A percentile compares a stretch with the other conserved stretches of the same genome.
Evolutionary conservation across 2,113 vertebrate species (phyloP).

Genomic region (Periophthalmus modestus): DNA sequence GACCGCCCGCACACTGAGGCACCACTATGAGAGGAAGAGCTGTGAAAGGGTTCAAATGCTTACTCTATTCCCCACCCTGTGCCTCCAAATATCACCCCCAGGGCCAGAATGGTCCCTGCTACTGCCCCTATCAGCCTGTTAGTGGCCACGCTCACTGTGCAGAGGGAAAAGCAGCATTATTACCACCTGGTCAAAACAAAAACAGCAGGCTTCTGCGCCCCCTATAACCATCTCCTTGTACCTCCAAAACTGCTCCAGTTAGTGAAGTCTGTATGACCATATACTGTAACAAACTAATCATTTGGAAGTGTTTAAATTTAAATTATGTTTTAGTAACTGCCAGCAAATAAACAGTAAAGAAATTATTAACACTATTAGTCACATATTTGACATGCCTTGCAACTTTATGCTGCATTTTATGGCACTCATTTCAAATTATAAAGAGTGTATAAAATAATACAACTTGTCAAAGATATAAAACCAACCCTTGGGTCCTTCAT

Average conservation of each 20-base stretch:
- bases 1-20: constrained; percentile 86
- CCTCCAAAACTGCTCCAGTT: constrained; percentile 26
- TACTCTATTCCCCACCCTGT: constrained; percentile 99
- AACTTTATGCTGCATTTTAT: background rate
- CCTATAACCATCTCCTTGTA: constrained; percentile 24
- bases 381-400: background rate
- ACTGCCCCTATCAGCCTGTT: constrained; percentile 99
- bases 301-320: background rate
- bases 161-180: constrained; percentile 92
- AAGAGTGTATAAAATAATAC: constrained; percentile 7
- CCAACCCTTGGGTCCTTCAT: constrained; percentile 96
- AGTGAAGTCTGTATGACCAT: constrained; percentile 3
- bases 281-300: background rate
- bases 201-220: constrained; percentile 66
- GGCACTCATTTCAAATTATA: constrained; percentile 18
- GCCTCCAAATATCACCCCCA: constrained; percentile 99
- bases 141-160: constrained; percentile 99
- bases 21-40: constrained; percentile 86
- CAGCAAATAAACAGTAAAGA: background rate
- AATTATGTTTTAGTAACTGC: background rate
- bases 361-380: background rate
- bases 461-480: constrained; percentile 67
- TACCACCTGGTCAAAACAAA: constrained; percentile 73
- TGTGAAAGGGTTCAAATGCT: constrained; percentile 92
- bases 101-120: constrained; percentile 99